A percentile compares a stretch with the other conserved stretches of the same genome.
These are phyloP conservation scores for Acleris cristana DNA, from an alignment of 2,888 invertebrate genomes.

Conservation along the genomic window DNA sequence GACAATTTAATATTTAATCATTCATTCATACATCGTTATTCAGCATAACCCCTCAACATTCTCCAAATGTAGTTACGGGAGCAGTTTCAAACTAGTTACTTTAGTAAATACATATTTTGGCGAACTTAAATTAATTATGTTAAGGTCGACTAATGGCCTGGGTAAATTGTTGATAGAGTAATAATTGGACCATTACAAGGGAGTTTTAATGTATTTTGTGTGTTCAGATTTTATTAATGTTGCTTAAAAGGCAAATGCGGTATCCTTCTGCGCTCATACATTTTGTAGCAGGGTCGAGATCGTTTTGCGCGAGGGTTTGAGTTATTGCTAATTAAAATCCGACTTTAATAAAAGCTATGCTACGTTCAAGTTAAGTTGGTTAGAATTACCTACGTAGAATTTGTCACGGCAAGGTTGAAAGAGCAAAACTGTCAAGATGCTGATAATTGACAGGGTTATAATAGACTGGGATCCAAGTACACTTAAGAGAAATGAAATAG, in stretches of 20 bases:
- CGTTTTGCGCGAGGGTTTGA: not conserved
- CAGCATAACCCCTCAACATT: constrained; percentile 6
- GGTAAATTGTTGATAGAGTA: constrained; percentile 59
- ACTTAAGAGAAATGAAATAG: no score
- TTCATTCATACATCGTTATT: not conserved
- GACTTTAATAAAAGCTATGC: constrained; percentile 2
- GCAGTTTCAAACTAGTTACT: constrained; percentile 51
- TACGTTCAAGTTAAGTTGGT: not conserved
- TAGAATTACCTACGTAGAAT: not conserved
- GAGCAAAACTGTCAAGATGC: no score
- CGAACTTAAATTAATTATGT: constrained; percentile 61
- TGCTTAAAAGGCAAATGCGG: constrained; percentile 16
- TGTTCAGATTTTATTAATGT: constrained; percentile 47
- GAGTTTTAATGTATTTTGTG: constrained; percentile 57
- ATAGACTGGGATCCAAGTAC: no score
- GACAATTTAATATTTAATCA: no score
- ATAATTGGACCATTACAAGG: constrained; percentile 49
- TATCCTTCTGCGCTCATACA: constrained; percentile 21
- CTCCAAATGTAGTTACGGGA: constrained; percentile 39
- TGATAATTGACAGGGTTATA: no score
- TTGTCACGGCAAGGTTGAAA: no score
- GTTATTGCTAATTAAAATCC: constrained; percentile 18
- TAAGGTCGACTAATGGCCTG: constrained; percentile 57
- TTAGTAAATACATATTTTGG: constrained; percentile 34
- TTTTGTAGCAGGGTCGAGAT: constrained; percentile 25